Conservation (phyloP, 2,797 vertebrate genomes). For the Takifugu rubripes region DNA sequence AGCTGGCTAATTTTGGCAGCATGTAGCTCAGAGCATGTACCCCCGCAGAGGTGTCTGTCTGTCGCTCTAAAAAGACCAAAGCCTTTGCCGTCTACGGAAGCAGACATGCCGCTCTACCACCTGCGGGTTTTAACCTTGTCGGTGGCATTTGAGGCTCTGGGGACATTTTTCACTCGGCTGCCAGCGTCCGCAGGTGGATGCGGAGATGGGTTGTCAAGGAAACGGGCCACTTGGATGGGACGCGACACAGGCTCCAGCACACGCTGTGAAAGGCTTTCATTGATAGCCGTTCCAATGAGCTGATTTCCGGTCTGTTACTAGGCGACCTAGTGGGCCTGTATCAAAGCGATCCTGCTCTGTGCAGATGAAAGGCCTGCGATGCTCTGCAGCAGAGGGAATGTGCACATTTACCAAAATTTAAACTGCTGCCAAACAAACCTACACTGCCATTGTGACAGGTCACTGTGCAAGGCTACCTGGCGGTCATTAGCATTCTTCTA, state of each 20-base stretch:
- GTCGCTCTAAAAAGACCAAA: conserved; percentile 17
- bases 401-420: conserved; percentile 35
- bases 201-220: conserved; percentile 72
- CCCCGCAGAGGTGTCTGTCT: conserved; percentile 3
- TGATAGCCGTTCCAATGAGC: conserved; percentile 60
- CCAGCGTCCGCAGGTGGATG: conserved; percentile 65
- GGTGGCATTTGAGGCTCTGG: conserved; percentile 67
- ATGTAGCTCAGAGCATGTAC: background rate
- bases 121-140: conserved; percentile 73
- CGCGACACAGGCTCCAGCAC: conserved; percentile 38
- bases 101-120: conserved; percentile 57
- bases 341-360: conserved; percentile 15
- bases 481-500: too few relatives aligned
- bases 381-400: conserved; percentile 17
- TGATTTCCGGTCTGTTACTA: conserved; percentile 48
- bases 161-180: conserved; percentile 62
- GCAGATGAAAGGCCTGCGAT: conserved; percentile 30
- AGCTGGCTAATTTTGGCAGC: too few relatives aligned
- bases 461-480: too few relatives aligned
- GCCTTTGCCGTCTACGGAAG: conserved; percentile 41
- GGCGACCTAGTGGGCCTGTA: conserved; percentile 36
- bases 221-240: conserved; percentile 68
- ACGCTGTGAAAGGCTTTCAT: conserved; percentile 63
- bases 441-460: conserved; percentile 10
- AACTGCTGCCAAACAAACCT: conserved; percentile 4